Evolutionary conservation across 1,140 invertebrate genomes (phyloP), one percentile per base, ranked within the genome.

Genomic region (Asbolus verrucosus): DNA sequence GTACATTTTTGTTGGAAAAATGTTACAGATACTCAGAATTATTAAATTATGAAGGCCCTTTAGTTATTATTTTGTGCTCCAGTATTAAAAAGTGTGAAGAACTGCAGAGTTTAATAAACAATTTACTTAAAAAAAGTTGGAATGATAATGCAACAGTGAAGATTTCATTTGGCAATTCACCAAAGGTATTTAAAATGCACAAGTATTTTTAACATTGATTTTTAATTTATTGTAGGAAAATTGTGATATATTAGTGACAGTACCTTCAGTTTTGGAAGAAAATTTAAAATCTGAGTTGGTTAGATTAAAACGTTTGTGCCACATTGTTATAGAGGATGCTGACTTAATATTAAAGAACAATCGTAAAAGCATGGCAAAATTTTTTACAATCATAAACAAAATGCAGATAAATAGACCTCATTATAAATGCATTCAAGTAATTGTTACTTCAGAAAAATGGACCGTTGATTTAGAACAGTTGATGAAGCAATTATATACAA

Each of bases 191-290:
- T n/a, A n/a, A n/a, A n/a, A n/a, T n/a, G n/a, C n/a, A n/a, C n/a
- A n/a, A n/a, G n/a, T n/a, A n/a, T n/a, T n/a, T n/a, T n/a, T 36
- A 36, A 36, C 33, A 36, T 36, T 36, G 33, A 36, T 50, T 19
- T 19, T 18, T 50, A 0, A n/a, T 50, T 19, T 50, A 11, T 36
- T 36, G 6, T 21, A 50, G 43, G 13, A 8, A 18, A 19, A 50
- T 19, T 50, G 43, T 50, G 43, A 50, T 13, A 50, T 50, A 3
- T 21, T 50, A 9, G 13, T 50, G 21, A 21, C 16, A n/a, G 43
- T 50, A 2, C 43, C 43, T 3, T 50, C 43, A 50, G 8, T 50
- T 19, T n/a, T 50, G 16, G 43, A 50, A 21, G 18, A 50, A n/a
- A 9, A 13, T 21, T 21, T 50, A 4, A 50, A 50, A 50, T 8